A percentile compares a stretch with the other conserved stretches of the same genome.
Evolutionary conservation across 2,797 vertebrate species (phyloP).

Genomic region (Liparis tanakae): DNA sequence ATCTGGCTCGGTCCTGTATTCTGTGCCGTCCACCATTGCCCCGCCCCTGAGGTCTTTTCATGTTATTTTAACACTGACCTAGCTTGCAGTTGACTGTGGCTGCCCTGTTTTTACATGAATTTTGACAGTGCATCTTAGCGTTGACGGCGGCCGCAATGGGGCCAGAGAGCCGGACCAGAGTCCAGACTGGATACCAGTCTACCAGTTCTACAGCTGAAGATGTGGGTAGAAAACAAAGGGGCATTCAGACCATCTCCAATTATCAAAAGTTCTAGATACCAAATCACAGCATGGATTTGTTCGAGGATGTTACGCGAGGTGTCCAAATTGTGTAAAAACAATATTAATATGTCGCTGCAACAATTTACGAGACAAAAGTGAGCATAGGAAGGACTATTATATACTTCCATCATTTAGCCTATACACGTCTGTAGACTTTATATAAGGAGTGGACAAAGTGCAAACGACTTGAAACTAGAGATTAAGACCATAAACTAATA

Average conservation of each 20-base stretch:
- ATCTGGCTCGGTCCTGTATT: neutral
- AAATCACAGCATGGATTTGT: neutral
- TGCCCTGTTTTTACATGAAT: too few species aligned
- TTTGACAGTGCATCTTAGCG: too few species aligned
- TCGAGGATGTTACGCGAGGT: too few species aligned
- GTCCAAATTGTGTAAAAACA: too few species aligned
- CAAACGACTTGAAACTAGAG: neutral
- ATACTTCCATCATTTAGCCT: neutral
- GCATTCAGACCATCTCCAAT: neutral
- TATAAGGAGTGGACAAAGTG: neutral
- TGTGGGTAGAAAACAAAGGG: too few species aligned
- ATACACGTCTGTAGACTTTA: neutral
- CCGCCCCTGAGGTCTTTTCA: neutral
- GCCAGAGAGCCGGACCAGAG: neutral
- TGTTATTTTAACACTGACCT: neutral
- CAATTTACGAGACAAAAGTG: neutral
- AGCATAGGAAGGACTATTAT: neutral
- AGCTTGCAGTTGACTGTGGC: too few species aligned
- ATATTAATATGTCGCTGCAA: neutral
- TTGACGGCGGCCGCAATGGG: too few species aligned
- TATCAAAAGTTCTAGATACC: neutral
- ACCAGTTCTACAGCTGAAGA: too few species aligned
- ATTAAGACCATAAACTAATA: neutral
- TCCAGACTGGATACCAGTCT: neutral
- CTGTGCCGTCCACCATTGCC: neutral